Evolutionary conservation across 2,113 vertebrate genomes (phyloP).

Genomic region (Pyrgilauda ruficollis): DNA sequence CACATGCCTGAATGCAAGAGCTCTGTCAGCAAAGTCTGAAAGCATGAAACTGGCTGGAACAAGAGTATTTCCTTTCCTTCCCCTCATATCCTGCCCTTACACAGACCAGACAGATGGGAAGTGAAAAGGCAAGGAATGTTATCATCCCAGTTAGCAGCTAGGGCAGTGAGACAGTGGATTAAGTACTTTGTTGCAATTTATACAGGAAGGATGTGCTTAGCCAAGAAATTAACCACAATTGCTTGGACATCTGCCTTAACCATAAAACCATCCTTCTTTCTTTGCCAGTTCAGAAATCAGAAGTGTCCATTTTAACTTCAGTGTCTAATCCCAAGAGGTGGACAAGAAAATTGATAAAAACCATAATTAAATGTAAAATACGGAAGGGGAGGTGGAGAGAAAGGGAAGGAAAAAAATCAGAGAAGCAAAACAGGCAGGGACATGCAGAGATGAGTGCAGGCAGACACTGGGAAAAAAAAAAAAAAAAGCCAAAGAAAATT

Average conservation of each 20-base stretch:
- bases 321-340: not conserved
- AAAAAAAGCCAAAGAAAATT: not conserved
- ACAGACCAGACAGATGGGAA: not conserved
- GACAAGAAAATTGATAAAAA: not conserved
- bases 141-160: constrained; percentile 3
- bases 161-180: not conserved
- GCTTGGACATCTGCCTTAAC: not conserved
- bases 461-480: not conserved
- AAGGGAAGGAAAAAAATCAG: not conserved
- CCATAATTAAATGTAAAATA: constrained; percentile 17
- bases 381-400: not conserved
- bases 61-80: not conserved
- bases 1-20: not conserved
- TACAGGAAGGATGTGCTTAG: constrained; percentile 7
- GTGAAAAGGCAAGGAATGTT: not conserved
- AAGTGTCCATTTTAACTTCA: not conserved
- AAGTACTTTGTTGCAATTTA: constrained; percentile 23
- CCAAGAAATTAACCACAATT: constrained; percentile 12
- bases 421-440: not conserved
- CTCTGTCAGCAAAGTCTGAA: not conserved
- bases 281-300: not conserved
- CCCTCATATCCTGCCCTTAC: not conserved
- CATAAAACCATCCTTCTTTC: not conserved
- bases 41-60: not conserved
- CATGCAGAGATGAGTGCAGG: not conserved